phyloP scores from a whole-genome alignment of 1,140 invertebrate species.

The Rhysida immarginata region DNA sequence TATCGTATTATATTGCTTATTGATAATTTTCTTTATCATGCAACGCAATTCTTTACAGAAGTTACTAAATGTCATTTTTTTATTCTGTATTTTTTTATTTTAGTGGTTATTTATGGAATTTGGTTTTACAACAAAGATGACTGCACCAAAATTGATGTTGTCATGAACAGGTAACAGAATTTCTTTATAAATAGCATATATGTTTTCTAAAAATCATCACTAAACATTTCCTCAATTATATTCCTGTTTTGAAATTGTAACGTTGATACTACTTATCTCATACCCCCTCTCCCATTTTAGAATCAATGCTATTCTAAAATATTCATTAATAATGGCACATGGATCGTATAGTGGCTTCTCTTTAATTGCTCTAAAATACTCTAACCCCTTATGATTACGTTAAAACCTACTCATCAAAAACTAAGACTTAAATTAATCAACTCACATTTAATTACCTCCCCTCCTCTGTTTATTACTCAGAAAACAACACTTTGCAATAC shows the following conservation, averaged over 20 bases:
- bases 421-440: too few species aligned
- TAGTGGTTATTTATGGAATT: conserved; percentile 50
- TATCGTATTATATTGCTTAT: too few species aligned
- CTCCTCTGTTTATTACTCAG: too few species aligned
- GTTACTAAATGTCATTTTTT: too few species aligned
- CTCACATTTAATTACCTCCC: too few species aligned
- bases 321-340: not conserved
- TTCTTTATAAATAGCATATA: not conserved
- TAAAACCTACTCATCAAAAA: too few species aligned
- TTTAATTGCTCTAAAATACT: too few species aligned
- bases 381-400: too few species aligned
- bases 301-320: not conserved
- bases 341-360: not conserved
- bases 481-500: too few species aligned
- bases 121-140: conserved; percentile 88
- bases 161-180: conserved; percentile 27
- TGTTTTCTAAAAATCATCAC: not conserved
- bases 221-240: not conserved
- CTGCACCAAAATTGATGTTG: conserved; percentile 50
- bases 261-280: not conserved
- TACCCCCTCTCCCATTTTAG: not conserved
- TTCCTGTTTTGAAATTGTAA: not conserved
- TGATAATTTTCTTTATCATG: too few species aligned
- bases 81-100: conserved; percentile 1
- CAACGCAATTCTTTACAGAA: too few species aligned